These are phyloP conservation scores for Brachionus asplanchnoidis DNA, from an alignment of 1,140 invertebrate genomes.

Conservation along the genomic window DNA sequence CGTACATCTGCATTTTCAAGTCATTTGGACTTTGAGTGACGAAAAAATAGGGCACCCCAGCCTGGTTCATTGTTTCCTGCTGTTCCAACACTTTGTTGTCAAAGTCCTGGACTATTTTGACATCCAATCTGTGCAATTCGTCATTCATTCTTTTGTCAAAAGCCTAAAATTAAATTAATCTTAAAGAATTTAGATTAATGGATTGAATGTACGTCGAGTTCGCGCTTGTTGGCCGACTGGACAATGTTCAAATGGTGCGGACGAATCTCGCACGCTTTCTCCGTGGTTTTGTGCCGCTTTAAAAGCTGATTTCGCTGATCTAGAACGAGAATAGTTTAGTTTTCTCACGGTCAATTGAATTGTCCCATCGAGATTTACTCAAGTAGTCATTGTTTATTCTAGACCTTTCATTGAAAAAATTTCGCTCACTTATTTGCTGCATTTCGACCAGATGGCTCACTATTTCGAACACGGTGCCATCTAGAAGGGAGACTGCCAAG, in stretches of 20 bases:
- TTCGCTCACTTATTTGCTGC: conserved; percentile 38
- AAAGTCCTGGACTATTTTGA: conserved; percentile 25
- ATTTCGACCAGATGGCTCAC: conserved; percentile 23
- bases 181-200: not conserved
- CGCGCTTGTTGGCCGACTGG: conserved; percentile 25
- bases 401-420: conserved; percentile 22
- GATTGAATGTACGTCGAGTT: conserved; percentile 3
- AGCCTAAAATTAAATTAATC: not conserved
- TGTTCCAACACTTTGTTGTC: conserved; percentile 30
- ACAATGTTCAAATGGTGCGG: conserved; percentile 18
- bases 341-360: not conserved
- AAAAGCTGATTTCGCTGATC: conserved; percentile 37
- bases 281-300: conserved; percentile 30
- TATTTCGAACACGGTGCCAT: conserved; percentile 37
- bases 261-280: conserved; percentile 40
- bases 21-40: conserved; percentile 26
- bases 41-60: conserved; percentile 14
- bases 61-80: conserved; percentile 37
- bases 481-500: conserved; percentile 8
- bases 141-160: conserved; percentile 39
- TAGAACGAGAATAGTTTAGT: not conserved
- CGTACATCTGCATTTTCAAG: conserved; percentile 27
- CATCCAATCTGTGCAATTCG: conserved; percentile 37
- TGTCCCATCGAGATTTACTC: not conserved
- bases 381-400: conserved; percentile 32